Conservation (phyloP, 2,113 vertebrate genomes). For the Tragulus kanchil region DNA sequence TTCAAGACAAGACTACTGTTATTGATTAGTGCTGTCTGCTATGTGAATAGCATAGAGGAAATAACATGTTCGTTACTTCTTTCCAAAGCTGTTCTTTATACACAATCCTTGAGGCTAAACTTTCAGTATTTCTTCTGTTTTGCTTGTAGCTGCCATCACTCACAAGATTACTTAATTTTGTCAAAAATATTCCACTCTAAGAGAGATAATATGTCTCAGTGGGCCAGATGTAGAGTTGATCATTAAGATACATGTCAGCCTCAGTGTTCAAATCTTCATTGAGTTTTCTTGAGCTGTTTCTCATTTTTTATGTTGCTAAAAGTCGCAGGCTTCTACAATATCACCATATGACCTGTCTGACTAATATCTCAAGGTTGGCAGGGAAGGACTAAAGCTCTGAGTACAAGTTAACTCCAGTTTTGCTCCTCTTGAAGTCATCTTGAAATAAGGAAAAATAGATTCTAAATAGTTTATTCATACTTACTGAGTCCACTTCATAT, state of each 20-base stretch:
- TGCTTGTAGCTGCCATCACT: background rate
- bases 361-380: background rate
- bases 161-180: background rate
- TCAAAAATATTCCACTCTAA: background rate
- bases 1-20: background rate
- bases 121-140: background rate
- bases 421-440: background rate
- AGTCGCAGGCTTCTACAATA: background rate
- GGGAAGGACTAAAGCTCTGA: background rate
- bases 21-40: background rate
- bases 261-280: background rate
- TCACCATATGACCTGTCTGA: background rate
- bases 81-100: conserved; percentile 10
- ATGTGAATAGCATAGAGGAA: background rate
- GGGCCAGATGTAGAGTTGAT: conserved; percentile 8
- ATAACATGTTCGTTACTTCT: background rate
- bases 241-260: background rate
- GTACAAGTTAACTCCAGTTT: background rate
- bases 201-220: background rate
- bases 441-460: conserved; percentile 44
- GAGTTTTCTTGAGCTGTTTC: background rate
- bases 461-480: conserved; percentile 4
- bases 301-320: background rate
- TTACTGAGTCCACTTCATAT: conserved; percentile 3
- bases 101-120: background rate